These are phyloP conservation scores for Scolopax rusticola DNA, from an alignment of 2,797 vertebrate genomes.

Conservation along the genomic window DNA sequence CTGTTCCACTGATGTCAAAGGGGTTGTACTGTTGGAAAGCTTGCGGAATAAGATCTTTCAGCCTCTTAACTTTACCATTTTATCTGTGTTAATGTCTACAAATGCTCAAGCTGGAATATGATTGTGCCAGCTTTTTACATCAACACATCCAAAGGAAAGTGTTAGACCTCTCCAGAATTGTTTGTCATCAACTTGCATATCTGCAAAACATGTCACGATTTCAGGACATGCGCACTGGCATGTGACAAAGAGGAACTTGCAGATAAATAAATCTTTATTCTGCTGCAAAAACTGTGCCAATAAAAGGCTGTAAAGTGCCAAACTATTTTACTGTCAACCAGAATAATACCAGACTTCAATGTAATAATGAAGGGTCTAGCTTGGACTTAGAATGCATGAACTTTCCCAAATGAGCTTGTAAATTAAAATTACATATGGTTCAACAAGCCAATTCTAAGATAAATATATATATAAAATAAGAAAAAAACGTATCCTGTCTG, in stretches of 20 bases:
- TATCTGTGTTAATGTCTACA: slow-evolving; percentile 51
- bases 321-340: slow-evolving; percentile 26
- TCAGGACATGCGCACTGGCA: slow-evolving; percentile 50
- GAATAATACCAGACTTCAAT: slow-evolving; percentile 19
- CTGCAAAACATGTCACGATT: slow-evolving; percentile 58
- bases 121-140: slow-evolving; percentile 50
- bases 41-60: slow-evolving; percentile 27
- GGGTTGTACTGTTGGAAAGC: slow-evolving; percentile 8
- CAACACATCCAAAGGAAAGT: slow-evolving; percentile 51
- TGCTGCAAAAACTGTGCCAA: slow-evolving; percentile 17
- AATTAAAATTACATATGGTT: not conserved
- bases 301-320: slow-evolving; percentile 8
- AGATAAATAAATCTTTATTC: slow-evolving; percentile 64
- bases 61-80: slow-evolving; percentile 36
- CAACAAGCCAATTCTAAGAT: not conserved
- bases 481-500: not conserved
- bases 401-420: not conserved
- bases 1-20: not conserved
- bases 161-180: slow-evolving; percentile 70
- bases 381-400: not conserved
- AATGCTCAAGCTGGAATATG: slow-evolving; percentile 45
- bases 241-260: slow-evolving; percentile 48
- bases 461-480: not conserved
- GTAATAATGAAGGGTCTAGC: not conserved
- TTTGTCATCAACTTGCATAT: slow-evolving; percentile 63